Percentiles rank a stretch among this genome's conserved stretches.
Evolutionary conservation across 2,113 vertebrate genomes (phyloP).

Genomic region (Osmerus eperlanus): DNA sequence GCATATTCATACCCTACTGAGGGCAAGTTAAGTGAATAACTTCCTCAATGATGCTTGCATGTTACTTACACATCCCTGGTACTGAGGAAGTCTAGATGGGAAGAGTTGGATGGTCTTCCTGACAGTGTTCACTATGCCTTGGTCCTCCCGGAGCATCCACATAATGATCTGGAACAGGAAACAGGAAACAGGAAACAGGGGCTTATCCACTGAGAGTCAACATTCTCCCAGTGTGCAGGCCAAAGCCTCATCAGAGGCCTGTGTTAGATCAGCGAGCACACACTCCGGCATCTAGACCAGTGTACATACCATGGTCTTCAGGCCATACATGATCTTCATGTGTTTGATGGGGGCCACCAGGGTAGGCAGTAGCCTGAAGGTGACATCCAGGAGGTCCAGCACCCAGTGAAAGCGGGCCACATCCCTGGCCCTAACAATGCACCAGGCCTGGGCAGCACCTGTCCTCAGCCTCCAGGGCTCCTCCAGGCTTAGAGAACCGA

Average conservation of each 20-base stretch:
- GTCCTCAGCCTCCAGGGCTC: slow-evolving; percentile 62
- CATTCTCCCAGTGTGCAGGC: no score
- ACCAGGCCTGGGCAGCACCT: slow-evolving; percentile 49
- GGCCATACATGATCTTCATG: slow-evolving; percentile 74
- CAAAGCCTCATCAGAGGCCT: background rate
- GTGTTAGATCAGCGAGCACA: background rate
- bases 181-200: background rate
- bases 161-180: slow-evolving; percentile 58
- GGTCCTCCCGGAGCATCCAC: slow-evolving; percentile 63
- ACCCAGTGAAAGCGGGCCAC: slow-evolving; percentile 56
- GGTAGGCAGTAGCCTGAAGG: slow-evolving; percentile 53
- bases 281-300: no score
- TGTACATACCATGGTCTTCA: slow-evolving; percentile 69
- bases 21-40: no score
- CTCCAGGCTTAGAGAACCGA: slow-evolving; percentile 43
- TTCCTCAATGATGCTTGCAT: no score
- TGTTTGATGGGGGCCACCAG: slow-evolving; percentile 70
- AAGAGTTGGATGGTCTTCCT: slow-evolving; percentile 62
- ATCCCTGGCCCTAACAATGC: slow-evolving; percentile 59
- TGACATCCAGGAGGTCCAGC: slow-evolving; percentile 59
- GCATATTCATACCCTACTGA: no score
- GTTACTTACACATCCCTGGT: slow-evolving; percentile 62
- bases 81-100: slow-evolving; percentile 59
- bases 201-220: background rate
- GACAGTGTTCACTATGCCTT: slow-evolving; percentile 42